phyloP scores from a whole-genome alignment of 2,888 invertebrate genomes.

The Synergus laeviventris region DNA sequence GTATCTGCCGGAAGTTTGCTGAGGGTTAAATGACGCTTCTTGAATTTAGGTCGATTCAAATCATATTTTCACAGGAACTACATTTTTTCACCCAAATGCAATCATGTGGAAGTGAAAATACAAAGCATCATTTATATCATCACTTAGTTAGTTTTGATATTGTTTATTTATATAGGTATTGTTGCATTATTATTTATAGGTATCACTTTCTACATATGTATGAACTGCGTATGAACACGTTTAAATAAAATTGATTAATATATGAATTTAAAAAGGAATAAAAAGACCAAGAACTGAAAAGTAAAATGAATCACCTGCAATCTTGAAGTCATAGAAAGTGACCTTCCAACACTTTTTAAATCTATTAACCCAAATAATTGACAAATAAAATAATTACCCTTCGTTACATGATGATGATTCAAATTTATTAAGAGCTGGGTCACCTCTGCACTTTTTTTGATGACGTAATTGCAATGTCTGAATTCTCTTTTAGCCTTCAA shows the following conservation, averaged over 20 bases:
- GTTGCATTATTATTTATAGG: too few relatives aligned
- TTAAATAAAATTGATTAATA: too few relatives aligned
- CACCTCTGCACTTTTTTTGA: slow-evolving; percentile 11
- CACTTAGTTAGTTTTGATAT: too few relatives aligned
- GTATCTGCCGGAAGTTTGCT: slow-evolving; percentile 33
- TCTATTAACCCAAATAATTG: background rate
- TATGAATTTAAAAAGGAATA: too few relatives aligned
- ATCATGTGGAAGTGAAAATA: background rate
- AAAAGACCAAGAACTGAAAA: background rate
- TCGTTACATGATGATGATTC: background rate
- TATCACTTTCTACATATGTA: too few relatives aligned
- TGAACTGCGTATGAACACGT: too few relatives aligned
- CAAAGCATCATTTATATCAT: background rate
- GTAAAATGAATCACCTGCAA: background rate
- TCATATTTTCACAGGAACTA: slow-evolving; percentile 34
- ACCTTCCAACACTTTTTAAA: background rate
- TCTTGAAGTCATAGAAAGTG: background rate
- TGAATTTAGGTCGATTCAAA: slow-evolving; percentile 28
- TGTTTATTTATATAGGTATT: too few relatives aligned
- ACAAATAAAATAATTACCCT: background rate
- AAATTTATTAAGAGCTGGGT: slow-evolving; percentile 20
- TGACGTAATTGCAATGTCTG: slow-evolving; percentile 28
- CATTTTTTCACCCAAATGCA: background rate
- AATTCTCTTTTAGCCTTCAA: slow-evolving; percentile 3
- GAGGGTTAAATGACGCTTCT: slow-evolving; percentile 34